Evolutionary conservation across 2,888 invertebrate genomes (phyloP), one percentile per base, ranked within the genome.

Genomic region (Lutraria lutraria): DNA sequence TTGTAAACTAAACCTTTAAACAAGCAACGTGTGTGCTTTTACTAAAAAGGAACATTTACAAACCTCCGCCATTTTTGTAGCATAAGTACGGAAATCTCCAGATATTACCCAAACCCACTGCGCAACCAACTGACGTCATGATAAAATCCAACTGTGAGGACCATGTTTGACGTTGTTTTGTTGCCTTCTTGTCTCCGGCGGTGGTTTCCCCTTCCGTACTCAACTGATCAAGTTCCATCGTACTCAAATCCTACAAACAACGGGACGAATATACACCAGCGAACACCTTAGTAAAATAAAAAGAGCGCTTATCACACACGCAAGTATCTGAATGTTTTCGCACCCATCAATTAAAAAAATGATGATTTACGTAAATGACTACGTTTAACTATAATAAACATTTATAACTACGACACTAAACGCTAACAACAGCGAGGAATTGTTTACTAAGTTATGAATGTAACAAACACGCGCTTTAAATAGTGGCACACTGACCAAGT

Each of bases 11-110:
- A n/a, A n/a, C n/a, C n/a, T n/a, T n/a, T n/a, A n/a, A n/a, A n/a
- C 43, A 43, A 60, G 6, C 60, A 60, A 8, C 21, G 21, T n/a
- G 60, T 2, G 6, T 60, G 21, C 60, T 19, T 60, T 4, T 43
- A 43, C 8, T 60, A 60, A 60, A 21, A n/a, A 19, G n/a, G 8
- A 56, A 60, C 60, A 60, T 25, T 15, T 56, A 83, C 60, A 34
- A 53, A 86, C 86, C 86, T 82, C 86, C 86, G 19, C 86, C 86
- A 72, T 86, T 86, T 82, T 86, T 86, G 52, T 86, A 86, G 72
- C 86, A 86, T 13, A 86, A 72, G 52, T 86, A 86, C 13, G 86
- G 86, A 21, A 86, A 86, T 13, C 86, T 81, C 86, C 86, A 86
- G 31, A 86, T 86, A 54, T 86, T 86, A 0, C 86, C 86, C 1